Evolutionary conservation across 1,140 invertebrate species (phyloP).

Genomic region (Bombus sibiricus): DNA sequence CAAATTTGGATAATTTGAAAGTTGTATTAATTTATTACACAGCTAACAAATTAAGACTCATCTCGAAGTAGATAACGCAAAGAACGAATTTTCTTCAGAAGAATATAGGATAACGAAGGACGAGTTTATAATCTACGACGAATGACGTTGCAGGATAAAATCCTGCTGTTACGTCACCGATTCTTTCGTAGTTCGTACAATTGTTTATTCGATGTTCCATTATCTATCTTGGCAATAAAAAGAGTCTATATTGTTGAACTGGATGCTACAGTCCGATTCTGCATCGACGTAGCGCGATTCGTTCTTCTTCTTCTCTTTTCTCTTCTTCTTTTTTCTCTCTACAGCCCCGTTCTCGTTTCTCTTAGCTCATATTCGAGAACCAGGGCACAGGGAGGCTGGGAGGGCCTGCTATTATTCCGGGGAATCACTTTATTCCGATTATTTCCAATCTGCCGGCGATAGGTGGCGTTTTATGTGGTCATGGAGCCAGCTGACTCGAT

Average conservation of each 20-base stretch:
- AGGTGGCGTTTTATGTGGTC: conserved; percentile 66
- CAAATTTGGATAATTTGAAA: neutral
- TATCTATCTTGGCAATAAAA: conserved; percentile 49
- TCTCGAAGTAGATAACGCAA: conserved; percentile 24
- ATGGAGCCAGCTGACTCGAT: conserved; percentile 35
- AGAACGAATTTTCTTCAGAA: neutral
- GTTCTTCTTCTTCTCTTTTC: neutral
- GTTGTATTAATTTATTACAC: neutral
- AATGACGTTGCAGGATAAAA: conserved; percentile 75
- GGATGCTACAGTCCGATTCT: conserved; percentile 72
- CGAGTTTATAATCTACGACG: conserved; percentile 67
- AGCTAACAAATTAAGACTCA: neutral
- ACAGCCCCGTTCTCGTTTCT: neutral
- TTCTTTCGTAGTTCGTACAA: conserved; percentile 40
- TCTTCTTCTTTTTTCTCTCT: neutral
- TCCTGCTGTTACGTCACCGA: conserved; percentile 3
- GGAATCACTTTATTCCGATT: conserved; percentile 75
- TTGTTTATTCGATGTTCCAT: conserved; percentile 73
- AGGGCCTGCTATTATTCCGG: conserved; percentile 64
- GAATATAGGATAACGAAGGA: conserved; percentile 16
- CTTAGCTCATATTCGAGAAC: conserved; percentile 27
- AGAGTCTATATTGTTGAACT: conserved; percentile 71
- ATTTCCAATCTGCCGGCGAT: conserved; percentile 72
- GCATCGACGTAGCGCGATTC: conserved; percentile 22
- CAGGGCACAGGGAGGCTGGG: neutral